Conservation (phyloP, 2,797 vertebrate species). For the Microctenopoma lineatum region DNA sequence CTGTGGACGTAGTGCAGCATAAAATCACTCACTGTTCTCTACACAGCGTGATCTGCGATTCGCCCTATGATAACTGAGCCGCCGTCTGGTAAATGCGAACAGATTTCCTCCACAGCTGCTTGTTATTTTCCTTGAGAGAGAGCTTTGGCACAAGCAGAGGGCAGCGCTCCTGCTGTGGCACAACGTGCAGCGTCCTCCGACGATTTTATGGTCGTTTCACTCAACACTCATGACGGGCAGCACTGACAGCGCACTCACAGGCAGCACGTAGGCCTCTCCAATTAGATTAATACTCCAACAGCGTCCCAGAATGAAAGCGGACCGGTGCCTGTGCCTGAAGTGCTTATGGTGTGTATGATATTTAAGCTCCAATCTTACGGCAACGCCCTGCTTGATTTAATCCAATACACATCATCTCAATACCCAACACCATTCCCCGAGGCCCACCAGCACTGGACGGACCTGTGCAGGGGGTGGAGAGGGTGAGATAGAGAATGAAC, state of each 20-base stretch:
- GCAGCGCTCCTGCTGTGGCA: background rate
- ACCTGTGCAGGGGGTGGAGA: too few species aligned
- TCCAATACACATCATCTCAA: background rate
- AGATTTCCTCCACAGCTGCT: constrained; percentile 33
- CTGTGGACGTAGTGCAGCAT: constrained; percentile 72
- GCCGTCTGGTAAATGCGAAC: constrained; percentile 34
- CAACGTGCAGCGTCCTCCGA: background rate
- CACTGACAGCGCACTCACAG: background rate
- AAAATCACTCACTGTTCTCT: constrained; percentile 61
- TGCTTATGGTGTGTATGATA: background rate
- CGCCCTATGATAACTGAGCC: constrained; percentile 28
- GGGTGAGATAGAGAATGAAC: too few species aligned
- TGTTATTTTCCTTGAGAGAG: constrained; percentile 3
- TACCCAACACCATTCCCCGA: too few species aligned
- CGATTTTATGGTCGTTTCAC: background rate
- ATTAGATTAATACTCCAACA: background rate
- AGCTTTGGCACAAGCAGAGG: background rate
- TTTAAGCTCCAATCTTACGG: background rate
- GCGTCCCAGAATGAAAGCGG: background rate
- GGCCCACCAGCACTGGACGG: background rate
- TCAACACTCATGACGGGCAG: background rate
- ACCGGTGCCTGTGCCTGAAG: background rate
- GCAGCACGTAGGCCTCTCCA: background rate
- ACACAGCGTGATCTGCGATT: constrained; percentile 44
- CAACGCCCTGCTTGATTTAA: background rate